Conservation (phyloP, 2,113 vertebrate species). For the Rafetus swinhoei region DNA sequence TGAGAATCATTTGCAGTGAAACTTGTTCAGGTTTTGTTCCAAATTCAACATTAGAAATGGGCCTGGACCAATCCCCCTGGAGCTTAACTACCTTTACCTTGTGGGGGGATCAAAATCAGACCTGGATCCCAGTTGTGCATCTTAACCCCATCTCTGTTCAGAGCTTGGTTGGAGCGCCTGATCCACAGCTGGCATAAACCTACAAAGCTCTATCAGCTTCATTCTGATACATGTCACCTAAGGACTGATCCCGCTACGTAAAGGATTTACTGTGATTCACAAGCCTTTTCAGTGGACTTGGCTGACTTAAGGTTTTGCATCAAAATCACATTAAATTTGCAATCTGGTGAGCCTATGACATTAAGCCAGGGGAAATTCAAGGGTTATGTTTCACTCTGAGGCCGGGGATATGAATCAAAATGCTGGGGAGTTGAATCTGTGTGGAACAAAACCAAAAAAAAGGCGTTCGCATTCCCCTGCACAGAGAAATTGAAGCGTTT, state of each 20-base stretch:
- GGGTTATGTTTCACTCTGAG: accelerated
- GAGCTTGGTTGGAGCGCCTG: neutral
- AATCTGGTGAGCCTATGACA: neutral
- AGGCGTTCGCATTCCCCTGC: neutral
- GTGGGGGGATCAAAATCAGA: neutral
- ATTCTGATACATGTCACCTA: neutral
- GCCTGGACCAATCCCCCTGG: neutral
- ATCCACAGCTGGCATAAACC: neutral
- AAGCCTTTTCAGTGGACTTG: neutral
- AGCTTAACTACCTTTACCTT: accelerated
- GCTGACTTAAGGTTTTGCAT: neutral
- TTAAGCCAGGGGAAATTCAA: neutral
- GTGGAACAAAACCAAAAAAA: neutral
- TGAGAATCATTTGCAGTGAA: neutral
- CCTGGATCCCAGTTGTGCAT: neutral
- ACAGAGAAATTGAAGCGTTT: neutral
- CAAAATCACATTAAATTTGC: neutral
- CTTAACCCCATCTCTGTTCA: neutral
- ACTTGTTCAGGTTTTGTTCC: neutral
- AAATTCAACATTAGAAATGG: neutral
- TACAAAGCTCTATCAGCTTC: neutral
- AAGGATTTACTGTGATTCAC: neutral
- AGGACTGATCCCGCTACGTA: neutral
- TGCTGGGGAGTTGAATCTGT: neutral
- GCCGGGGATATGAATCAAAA: neutral